Evolutionary conservation across 2,113 vertebrate species (phyloP).

Genomic region (Oreochromis aureus): DNA sequence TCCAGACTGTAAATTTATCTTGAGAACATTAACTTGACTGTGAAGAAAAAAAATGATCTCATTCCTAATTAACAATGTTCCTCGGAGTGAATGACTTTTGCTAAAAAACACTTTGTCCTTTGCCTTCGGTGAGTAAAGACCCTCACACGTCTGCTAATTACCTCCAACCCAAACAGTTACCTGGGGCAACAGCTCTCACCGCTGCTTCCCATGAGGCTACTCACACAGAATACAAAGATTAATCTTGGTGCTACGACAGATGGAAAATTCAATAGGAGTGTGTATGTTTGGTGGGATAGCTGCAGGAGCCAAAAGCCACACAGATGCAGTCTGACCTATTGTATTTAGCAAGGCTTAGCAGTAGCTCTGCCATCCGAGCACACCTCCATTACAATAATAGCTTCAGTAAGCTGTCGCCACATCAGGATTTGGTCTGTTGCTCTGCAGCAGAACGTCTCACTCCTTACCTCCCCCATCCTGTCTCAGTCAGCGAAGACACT

Average conservation of each 20-base stretch:
- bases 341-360: neutral
- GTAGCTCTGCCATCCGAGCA: neutral
- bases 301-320: neutral
- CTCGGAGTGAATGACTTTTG: neutral
- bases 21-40: neutral
- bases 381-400: conserved; percentile 9
- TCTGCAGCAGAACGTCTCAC: neutral
- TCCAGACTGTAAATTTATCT: neutral
- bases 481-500: neutral
- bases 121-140: neutral
- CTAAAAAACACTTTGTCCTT: neutral
- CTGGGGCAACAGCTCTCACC: conserved; percentile 8
- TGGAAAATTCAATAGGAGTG: neutral
- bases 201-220: neutral
- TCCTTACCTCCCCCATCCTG: neutral
- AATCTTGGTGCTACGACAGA: neutral
- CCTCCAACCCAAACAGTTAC: conserved; percentile 12
- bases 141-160: neutral
- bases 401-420: neutral
- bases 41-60: neutral
- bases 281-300: neutral
- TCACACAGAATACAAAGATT: neutral
- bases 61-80: neutral
- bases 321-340: neutral
- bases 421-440: neutral